These are phyloP conservation scores for Abscondita cerata DNA, from an alignment of 2,888 invertebrate species.

Conservation along the genomic window DNA sequence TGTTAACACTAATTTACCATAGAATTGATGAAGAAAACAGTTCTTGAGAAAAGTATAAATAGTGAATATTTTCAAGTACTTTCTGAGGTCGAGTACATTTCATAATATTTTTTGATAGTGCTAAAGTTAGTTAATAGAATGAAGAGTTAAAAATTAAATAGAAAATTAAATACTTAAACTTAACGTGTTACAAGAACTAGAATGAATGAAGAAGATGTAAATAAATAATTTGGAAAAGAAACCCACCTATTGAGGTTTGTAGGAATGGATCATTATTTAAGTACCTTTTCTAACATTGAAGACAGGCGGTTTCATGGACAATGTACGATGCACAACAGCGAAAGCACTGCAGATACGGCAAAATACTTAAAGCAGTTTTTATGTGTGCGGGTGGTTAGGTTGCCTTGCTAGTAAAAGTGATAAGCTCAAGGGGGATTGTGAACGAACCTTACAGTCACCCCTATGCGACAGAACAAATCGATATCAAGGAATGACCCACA, in stretches of 20 bases:
- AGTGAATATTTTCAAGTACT: no score
- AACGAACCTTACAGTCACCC: constrained; percentile 55
- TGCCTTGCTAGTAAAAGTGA: constrained; percentile 44
- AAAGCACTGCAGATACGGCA: constrained; percentile 50
- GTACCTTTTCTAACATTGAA: constrained; percentile 53
- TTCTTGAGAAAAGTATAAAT: no score
- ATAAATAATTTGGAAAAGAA: constrained; percentile 27
- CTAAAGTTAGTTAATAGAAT: no score
- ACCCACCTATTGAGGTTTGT: constrained; percentile 54
- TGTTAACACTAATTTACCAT: no score
- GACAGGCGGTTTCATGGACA: constrained; percentile 49
- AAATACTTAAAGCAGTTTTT: constrained; percentile 44
- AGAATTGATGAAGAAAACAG: no score
- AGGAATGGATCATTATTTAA: constrained; percentile 52
- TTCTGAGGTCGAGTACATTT: no score
- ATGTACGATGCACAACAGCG: constrained; percentile 43
- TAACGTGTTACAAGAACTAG: constrained; percentile 16
- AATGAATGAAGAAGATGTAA: constrained; percentile 25
- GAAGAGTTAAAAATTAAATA: constrained; percentile 22
- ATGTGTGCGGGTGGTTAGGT: constrained; percentile 45
- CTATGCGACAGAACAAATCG: constrained; percentile 59
- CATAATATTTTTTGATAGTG: no score
- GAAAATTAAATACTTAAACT: constrained; percentile 16
- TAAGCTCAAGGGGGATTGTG: constrained; percentile 45
- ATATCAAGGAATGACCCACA: constrained; percentile 57